Evolutionary conservation across 2,888 invertebrate genomes (phyloP), one percentile per base, ranked within the genome.

Genomic region (Meloe dianella): DNA sequence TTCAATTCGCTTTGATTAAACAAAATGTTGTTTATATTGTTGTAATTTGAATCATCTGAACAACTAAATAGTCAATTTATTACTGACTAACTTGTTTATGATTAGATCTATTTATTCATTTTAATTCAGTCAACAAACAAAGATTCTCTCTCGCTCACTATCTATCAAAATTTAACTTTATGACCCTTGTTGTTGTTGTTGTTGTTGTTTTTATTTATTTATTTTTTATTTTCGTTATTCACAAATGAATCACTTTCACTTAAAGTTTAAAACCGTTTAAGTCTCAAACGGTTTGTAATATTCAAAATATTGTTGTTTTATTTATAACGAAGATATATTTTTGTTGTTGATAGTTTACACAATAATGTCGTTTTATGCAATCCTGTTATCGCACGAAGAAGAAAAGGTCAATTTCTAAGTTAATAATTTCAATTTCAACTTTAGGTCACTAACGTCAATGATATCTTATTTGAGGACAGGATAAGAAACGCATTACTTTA

Each of bases 61-160:
- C 54, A 27, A 30, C 32, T 30, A 60, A 38, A 51, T 64, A 22
- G 22, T 30, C 65, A 38, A 62, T 35, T 47, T 61, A 67, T 69
- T 70, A 70, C 70, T 70, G 75, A 60, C 73, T 76, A 74, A 78
- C 77, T 78, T 77, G 73, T 71, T 66, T 71, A 68, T 76, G 77
- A 79, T 78, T 78, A 75, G 71, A 71, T 63, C 60, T 63, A 63
- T 60, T 68, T 68, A 65, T 68, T 63, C 65, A 24, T 54, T 54
- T 54, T 24, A 54, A 14, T 54, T 24, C 24, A 54, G 24, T 54
- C 54, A 24, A 54, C 68, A 70, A 70, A 24, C 59, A 32, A 57
- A 38, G 58, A 58, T 12, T 22, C 63, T 68, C 65, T 65, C 24
- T 54, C 54, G 4, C 54, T 54, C 12, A 41, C 24, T 54, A 54